Evolutionary conservation across 2,113 vertebrate species (phyloP), one percentile per base, ranked within the genome.

Genomic region (Corythornis madagascariensis): DNA sequence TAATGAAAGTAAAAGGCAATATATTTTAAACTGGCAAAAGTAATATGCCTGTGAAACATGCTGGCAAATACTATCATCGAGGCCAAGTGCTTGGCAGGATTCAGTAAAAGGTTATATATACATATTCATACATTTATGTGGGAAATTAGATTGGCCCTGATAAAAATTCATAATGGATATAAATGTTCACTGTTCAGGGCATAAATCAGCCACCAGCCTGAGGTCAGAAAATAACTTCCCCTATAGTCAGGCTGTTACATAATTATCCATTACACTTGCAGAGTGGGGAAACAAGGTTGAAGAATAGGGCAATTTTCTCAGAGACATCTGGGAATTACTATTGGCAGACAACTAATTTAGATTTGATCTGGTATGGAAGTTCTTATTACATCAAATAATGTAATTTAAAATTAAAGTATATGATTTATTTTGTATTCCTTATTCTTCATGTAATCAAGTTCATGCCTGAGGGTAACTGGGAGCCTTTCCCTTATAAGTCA

Each of bases 351-450:
- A 92, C 90, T 95, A 88, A 88, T 91, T 95, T 91, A 89, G 91
- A 86, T 90, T 92, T 92, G 78, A 93, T 96, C 94, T 96, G 81
- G 60, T 83, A 88, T 90, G 84, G 82, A 91, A 96, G 88, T 88
- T 93, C 88, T 92, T 92, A 96, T 96, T 94, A 92, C 69, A 92
- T 93, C 88, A 95, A 92, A 89, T 93, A 93, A 96, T 88, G 82
- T 77, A 77, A 95, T 93, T 95, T 95, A 91, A 91, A 88, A 92
- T 88, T 93, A 94, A 96, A 93, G 77, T 55, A 38, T 89, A 74
- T 96, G 87, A 94, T 96, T 93, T 92, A 95, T 95, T 95, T 93
- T 95, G 48, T 89, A 92, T 93, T 92, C 94, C 73, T 89, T 91
- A 70, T 64, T 89, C 79, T 88, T 92, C 59, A 65, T 72, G 72